Conservation (phyloP, 2,888 invertebrate genomes). For the Lasioglossum zephyrum region DNA sequence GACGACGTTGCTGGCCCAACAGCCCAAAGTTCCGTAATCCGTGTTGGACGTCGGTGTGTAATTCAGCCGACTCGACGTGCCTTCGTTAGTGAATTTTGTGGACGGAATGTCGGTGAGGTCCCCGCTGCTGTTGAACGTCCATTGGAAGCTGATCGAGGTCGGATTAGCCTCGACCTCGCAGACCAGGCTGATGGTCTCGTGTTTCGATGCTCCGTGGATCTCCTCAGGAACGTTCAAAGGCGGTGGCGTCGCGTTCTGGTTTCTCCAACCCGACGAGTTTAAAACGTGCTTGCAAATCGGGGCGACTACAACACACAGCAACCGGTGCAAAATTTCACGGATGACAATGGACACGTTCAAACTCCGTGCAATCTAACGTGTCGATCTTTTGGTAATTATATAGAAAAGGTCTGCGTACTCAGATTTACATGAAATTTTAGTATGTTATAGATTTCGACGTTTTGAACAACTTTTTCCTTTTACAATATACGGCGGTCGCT, state of each 20-base stretch:
- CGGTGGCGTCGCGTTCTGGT: conserved; percentile 73
- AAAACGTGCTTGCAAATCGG: conserved; percentile 80
- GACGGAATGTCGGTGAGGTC: conserved; percentile 91
- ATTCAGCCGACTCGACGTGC: conserved; percentile 90
- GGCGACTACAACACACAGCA: conserved; percentile 73
- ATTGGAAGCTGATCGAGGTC: conserved; percentile 92
- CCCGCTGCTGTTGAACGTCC: conserved; percentile 96
- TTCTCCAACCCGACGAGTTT: conserved; percentile 68
- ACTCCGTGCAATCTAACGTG: too few species aligned
- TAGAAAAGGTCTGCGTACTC: too few species aligned
- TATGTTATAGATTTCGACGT: too few species aligned
- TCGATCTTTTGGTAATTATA: too few species aligned
- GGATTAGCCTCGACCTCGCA: conserved; percentile 96
- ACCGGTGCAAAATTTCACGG: not conserved
- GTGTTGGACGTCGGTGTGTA: conserved; percentile 94
- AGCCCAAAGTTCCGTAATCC: conserved; percentile 95
- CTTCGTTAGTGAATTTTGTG: conserved; percentile 87
- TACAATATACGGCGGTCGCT: too few species aligned
- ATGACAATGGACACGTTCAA: not conserved
- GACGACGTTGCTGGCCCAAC: conserved; percentile 93
- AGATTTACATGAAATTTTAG: too few species aligned
- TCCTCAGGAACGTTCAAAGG: conserved; percentile 89
- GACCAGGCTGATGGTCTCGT: conserved; percentile 92
- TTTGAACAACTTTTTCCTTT: too few species aligned
- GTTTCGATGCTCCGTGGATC: conserved; percentile 93